Base-by-base conservation (phyloP, 2,888 invertebrate species). In the Helicoverpa assulta region DNA sequence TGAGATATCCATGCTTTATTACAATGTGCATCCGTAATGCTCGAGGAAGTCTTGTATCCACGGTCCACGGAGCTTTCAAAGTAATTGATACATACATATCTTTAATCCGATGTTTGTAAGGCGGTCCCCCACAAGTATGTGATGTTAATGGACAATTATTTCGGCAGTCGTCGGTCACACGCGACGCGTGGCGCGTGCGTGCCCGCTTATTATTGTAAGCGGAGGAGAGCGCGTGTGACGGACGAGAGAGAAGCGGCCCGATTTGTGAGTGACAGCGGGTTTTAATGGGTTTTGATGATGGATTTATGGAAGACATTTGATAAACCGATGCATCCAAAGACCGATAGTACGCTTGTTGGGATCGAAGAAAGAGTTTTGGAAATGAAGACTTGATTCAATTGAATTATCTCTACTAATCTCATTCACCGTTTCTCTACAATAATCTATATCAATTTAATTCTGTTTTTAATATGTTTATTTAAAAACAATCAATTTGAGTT, bases 121-220 rank as follows among this genome's bases (percentile, higher is more conserved):
- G 66, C 77, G 74, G 80, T 82, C 83, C 83, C 83, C 82, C 83
- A 83, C 83, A 82, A 82, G 76, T 80, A 82, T 83, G 87, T 84
- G 86, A 89, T 90, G 89, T 88, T 94, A 93, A 95, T 95, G 95
- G 94, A 94, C 94, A 94, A 95, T 95, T 94, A 95, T 95, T 94
- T 94, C 92, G 94, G 92, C 94, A 91, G 93, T 88, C 90, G 93
- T 80, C 92, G 94, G 92, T 93, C 94, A 91, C 95, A 94, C 95
- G 94, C 94, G 94, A 79, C 83, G 83, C 82, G 82, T 93, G 93
- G 92, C 93, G 88, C 93, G 93, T 92, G 93, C 93, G 91, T 90
- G 90, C 89, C 82, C 85, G 86, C 85, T 83, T 87, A 86, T 89
- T 89, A 88, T 89, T 92, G 89, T 88, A 88, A 85, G 82, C 85